Percentiles rank a stretch among this genome's conserved stretches.
Evolutionary conservation across 2,113 vertebrate genomes (phyloP).

Genomic region (Lichenostomus cassidix): DNA sequence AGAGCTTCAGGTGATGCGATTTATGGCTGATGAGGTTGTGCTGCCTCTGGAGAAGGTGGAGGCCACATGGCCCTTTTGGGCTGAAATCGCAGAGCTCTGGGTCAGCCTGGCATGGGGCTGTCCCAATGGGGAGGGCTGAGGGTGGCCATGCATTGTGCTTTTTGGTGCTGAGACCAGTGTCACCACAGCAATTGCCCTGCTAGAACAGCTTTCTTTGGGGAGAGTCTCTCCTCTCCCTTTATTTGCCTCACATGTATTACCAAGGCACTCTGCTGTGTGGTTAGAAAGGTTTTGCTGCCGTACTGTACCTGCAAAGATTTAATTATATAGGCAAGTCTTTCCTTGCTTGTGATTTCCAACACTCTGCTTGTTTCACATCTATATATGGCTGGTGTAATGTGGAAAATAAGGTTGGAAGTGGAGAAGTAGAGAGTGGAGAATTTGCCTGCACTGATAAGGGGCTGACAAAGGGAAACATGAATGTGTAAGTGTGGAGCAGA

Average conservation of each 20-base stretch:
- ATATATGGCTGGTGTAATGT: background rate
- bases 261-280: background rate
- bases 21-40: background rate
- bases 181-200: fast-evolving
- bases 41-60: background rate
- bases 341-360: background rate
- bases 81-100: background rate
- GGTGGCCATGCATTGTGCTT: fast-evolving
- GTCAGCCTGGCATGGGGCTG: background rate
- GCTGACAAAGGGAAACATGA: background rate
- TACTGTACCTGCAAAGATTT: background rate
- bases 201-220: background rate
- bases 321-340: background rate
- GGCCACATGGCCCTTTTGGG: fast-evolving
- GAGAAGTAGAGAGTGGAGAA: background rate
- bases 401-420: background rate
- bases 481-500: background rate
- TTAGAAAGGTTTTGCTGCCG: background rate
- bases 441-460: background rate
- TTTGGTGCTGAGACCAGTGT: background rate
- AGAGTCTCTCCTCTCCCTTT: background rate
- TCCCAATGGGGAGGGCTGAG: fast-evolving
- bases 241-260: background rate
- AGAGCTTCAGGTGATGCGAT: background rate
- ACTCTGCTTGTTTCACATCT: background rate